Percentiles rank a stretch among this genome's conserved stretches.
phyloP scores from a whole-genome alignment of 2,888 invertebrate genomes.

The Acholoe squamosa region DNA sequence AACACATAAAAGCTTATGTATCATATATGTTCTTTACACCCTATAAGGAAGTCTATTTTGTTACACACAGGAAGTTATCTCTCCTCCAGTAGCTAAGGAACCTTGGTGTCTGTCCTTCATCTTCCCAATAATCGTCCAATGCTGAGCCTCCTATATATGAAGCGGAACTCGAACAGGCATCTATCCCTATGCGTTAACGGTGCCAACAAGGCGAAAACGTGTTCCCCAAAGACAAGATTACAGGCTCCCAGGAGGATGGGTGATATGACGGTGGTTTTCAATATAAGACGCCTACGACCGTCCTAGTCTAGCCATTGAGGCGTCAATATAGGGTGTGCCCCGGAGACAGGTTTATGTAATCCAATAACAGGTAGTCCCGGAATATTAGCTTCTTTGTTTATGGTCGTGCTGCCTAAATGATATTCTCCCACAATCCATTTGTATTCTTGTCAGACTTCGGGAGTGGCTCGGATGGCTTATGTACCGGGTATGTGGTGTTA shows the following conservation, averaged over 20 bases:
- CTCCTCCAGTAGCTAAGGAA: no score
- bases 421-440: background rate
- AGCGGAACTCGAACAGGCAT: no score
- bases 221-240: background rate
- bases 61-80: no score
- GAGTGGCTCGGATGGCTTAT: background rate
- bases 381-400: slow-evolving; percentile 34
- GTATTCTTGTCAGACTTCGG: background rate
- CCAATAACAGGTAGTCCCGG: background rate
- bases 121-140: no score
- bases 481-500: background rate
- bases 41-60: no score
- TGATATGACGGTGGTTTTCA: background rate
- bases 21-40: no score
- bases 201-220: no score
- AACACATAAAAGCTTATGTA: no score
- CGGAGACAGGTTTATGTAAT: slow-evolving; percentile 7
- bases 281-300: background rate
- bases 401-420: background rate
- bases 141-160: no score
- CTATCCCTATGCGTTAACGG: no score
- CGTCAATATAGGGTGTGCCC: background rate
- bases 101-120: no score
- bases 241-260: background rate
- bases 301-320: background rate